phyloP scores from a whole-genome alignment of 1,140 invertebrate genomes.

The Potamilus streckersoni region DNA sequence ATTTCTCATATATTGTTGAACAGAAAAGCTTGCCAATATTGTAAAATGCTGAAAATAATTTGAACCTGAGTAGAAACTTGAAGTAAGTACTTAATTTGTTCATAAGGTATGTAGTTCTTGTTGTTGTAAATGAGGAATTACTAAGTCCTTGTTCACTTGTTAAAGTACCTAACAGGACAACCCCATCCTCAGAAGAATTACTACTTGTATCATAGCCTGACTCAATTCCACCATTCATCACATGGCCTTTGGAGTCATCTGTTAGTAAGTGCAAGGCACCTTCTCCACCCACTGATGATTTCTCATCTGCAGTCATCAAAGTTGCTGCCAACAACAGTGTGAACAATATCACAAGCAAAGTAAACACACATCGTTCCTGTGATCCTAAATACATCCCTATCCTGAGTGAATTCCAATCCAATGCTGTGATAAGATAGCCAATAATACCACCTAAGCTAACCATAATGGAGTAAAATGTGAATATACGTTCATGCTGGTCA shows the following conservation, averaged over 20 bases:
- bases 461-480: slow-evolving; percentile 70
- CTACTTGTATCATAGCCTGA: slow-evolving; percentile 47
- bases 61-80: slow-evolving; percentile 8
- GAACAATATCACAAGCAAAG: slow-evolving; percentile 60
- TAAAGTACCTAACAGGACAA: not conserved
- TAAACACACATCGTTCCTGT: slow-evolving; percentile 63
- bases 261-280: not conserved
- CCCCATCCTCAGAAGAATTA: slow-evolving; percentile 36
- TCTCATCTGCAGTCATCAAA: slow-evolving; percentile 56
- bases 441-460: slow-evolving; percentile 69
- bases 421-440: slow-evolving; percentile 70
- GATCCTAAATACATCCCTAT: slow-evolving; percentile 59
- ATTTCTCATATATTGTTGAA: slow-evolving; percentile 34
- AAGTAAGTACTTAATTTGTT: not conserved
- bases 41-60: slow-evolving; percentile 11
- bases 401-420: slow-evolving; percentile 68
- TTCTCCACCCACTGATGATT: slow-evolving; percentile 29
- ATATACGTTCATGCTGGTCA: slow-evolving; percentile 62
- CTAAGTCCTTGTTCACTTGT: slow-evolving; percentile 5
- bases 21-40: slow-evolving; percentile 25
- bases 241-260: slow-evolving; percentile 11
- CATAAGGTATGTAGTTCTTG: slow-evolving; percentile 1
- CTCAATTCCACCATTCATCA: slow-evolving; percentile 30
- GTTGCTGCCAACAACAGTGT: slow-evolving; percentile 54
- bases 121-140: not conserved